Evolutionary conservation across 2,888 invertebrate genomes (phyloP), one percentile per base, ranked within the genome.

Genomic region (Drosophila pseudotakahashii): DNA sequence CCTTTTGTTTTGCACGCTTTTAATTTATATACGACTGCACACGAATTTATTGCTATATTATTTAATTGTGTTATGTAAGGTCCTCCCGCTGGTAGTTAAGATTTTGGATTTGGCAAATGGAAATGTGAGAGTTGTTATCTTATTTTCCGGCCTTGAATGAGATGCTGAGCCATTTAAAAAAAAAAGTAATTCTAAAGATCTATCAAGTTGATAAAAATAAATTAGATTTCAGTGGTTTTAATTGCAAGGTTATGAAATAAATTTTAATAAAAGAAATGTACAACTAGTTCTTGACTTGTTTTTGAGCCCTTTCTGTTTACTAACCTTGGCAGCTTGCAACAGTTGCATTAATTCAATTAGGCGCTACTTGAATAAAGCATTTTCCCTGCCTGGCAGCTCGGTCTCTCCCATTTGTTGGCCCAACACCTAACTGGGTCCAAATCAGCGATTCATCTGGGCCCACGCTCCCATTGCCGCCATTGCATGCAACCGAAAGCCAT

Each of bases 21-120:
- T 73, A 82, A 88, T 86, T 83, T 79, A 82, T 88, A 79, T 86
- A 48, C 64, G 71, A 58, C 54, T 67, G 66, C 69, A 58, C 50
- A 39, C 34, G 68, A 88, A 86, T 82, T 82, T 82, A 82, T 88
- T 73, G 86, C 82, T 79, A 66, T 82, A 88, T 88, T 86, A 86
- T 76, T 74, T 74, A 77, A 88, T 74, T 77, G 68, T 71, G 60
- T 67, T 71, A 73, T 45, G 39, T 60, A 69, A 54, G 69, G 39
- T 13, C 16, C 32, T 39, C 11, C 7, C 52, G 19, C 41, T 37
- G 70, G 67, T 48, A 55, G 67, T 67, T 67, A 67, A 67, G 67
- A 67, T 70, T 70, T 36, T 10, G 11, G 67, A 57, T 70, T 70
- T 30, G 19, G 14, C 7, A 13, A 68, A 45, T 45, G 32, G 13